phyloP scores from a whole-genome alignment of 2,888 invertebrate species.

The Spilarctia lutea region DNA sequence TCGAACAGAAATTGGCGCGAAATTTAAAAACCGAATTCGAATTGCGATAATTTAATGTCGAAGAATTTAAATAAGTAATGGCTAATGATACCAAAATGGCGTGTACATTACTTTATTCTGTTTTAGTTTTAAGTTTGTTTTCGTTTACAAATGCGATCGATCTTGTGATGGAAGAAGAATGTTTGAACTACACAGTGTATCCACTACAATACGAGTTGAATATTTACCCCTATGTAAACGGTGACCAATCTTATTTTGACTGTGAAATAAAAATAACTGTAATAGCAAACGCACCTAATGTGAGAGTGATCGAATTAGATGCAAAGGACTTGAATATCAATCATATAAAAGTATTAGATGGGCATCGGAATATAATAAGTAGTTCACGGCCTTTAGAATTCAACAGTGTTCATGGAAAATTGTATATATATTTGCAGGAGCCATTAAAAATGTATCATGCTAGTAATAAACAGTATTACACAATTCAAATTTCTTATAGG shows the following conservation, averaged over 20 bases:
- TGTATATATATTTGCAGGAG: conserved; percentile 71
- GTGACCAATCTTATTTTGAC: conserved; percentile 67
- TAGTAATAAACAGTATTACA: conserved; percentile 62
- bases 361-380: conserved; percentile 67
- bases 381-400: conserved; percentile 69
- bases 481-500: conserved; percentile 68
- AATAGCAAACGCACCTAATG: conserved; percentile 74
- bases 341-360: conserved; percentile 67
- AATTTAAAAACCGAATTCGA: conserved; percentile 37
- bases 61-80: not conserved
- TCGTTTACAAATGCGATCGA: conserved; percentile 59
- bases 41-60: not conserved
- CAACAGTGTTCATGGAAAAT: conserved; percentile 62
- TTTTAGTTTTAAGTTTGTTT: conserved; percentile 57
- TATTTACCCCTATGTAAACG: conserved; percentile 68
- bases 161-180: conserved; percentile 72
- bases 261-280: conserved; percentile 76
- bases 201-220: conserved; percentile 79
- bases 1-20: conserved; percentile 41
- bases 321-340: conserved; percentile 70
- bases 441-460: conserved; percentile 65
- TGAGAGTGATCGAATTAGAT: conserved; percentile 71
- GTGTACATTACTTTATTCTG: conserved; percentile 51
- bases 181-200: conserved; percentile 80
- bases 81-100: conserved; percentile 16